These are phyloP conservation scores for Margaritifera margaritifera DNA, from an alignment of 2,888 invertebrate genomes.

Conservation along the genomic window DNA sequence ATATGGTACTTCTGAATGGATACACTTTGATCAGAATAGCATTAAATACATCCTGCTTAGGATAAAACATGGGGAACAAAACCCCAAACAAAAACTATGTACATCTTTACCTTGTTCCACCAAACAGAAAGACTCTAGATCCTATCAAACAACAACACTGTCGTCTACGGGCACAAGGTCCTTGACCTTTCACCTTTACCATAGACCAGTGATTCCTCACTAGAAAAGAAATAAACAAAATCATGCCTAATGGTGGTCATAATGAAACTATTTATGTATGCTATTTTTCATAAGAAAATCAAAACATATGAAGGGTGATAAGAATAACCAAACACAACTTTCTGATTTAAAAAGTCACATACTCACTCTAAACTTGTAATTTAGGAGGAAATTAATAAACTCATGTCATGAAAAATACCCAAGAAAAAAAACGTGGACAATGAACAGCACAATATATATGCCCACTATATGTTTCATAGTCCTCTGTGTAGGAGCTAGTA, in stretches of 20 bases:
- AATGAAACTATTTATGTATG: not conserved
- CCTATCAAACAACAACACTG: slow-evolving; percentile 87
- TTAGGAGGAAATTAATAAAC: not conserved
- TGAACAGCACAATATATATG: too few relatives aligned
- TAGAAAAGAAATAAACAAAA: slow-evolving; percentile 24
- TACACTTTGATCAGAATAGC: too few relatives aligned
- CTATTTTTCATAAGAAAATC: not conserved
- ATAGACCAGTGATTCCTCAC: slow-evolving; percentile 66
- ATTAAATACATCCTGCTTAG: too few relatives aligned
- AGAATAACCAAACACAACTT: too few relatives aligned
- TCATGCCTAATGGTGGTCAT: not conserved
- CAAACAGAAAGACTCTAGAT: slow-evolving; percentile 87
- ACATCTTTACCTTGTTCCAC: slow-evolving; percentile 82
- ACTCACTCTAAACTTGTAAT: not conserved
- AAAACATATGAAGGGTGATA: not conserved
- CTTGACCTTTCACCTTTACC: slow-evolving; percentile 61
- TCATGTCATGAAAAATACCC: too few relatives aligned
- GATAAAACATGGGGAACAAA: too few relatives aligned
- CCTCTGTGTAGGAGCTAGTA: too few relatives aligned
- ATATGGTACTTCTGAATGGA: too few relatives aligned
- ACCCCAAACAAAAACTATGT: too few relatives aligned
- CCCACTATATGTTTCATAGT: too few relatives aligned
- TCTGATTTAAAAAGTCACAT: not conserved
- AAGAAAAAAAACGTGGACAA: too few relatives aligned
- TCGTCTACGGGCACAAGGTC: slow-evolving; percentile 73